Evolutionary conservation across 2,888 invertebrate species (phyloP), one percentile per base, ranked within the genome.

Genomic region (Blastobasis adustella): DNA sequence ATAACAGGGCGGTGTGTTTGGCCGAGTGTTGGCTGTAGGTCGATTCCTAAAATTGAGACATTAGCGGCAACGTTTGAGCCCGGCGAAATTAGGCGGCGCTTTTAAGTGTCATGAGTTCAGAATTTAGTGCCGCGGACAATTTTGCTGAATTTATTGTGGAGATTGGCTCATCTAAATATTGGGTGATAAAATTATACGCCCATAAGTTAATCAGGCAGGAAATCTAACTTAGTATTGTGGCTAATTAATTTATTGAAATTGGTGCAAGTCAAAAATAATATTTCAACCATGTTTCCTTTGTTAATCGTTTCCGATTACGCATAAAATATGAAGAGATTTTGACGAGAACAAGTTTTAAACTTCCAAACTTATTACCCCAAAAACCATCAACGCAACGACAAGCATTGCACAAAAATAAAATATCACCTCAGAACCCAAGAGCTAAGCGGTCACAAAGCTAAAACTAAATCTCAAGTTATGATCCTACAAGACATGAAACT

Each of bases 31-130:
- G 71, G 74, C 69, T 65, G 81, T 77, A 80, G 83, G 82, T 82
- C 80, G 57, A 61, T 84, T 85, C 82, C 70, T 68, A 66, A 85
- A 87, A 87, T 87, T 80, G 74, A 88, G 84, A 82, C 70, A 82
- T 86, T 82, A 80, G 78, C 76, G 76, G 76, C 39, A 47, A 42
- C 55, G 64, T 74, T 69, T 68, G 63, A 65, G 65, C 57, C 36
- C 8, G 59, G 57, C 58, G 54, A 68, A 75, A 76, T 71, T 69
- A 62, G 67, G 75, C 83, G 79, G 81, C 60, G 54, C 60, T 68
- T 82, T 82, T 79, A 69, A 74, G 74, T 71, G 71, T 76, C 79
- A 76, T 62, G 58, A 55, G 54, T 57, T 44, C 56, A 63, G 62
- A 71, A 76, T 77, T 73, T 75, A 71, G 66, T 62, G 57, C 50